phyloP scores from a whole-genome alignment of 2,888 invertebrate species.

The Ephialtes manifestator region DNA sequence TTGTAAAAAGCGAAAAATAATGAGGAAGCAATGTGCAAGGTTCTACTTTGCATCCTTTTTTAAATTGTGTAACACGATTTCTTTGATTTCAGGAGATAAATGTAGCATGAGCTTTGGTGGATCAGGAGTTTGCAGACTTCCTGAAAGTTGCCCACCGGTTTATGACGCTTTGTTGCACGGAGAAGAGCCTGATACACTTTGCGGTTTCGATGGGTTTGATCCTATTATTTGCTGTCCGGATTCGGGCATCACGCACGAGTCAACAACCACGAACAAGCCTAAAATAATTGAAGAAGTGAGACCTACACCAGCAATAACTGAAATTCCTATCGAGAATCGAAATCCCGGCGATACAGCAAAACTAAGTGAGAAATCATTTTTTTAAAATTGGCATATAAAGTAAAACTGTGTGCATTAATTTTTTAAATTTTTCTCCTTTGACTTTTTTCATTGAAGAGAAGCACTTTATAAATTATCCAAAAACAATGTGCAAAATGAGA shows the following conservation, averaged over 20 bases:
- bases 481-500: too few relatives aligned
- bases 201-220: slow-evolving; percentile 72
- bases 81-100: slow-evolving; percentile 69
- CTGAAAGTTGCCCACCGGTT: slow-evolving; percentile 74
- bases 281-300: background rate
- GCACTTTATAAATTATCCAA: too few relatives aligned
- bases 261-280: background rate
- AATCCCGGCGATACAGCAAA: slow-evolving; percentile 66
- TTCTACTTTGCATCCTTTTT: too few relatives aligned
- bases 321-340: background rate
- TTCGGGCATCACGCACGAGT: background rate
- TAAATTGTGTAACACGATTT: background rate
- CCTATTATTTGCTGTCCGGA: slow-evolving; percentile 81
- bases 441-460: background rate
- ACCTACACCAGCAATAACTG: background rate
- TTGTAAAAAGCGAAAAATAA: too few relatives aligned
- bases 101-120: slow-evolving; percentile 64
- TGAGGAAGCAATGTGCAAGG: too few relatives aligned
- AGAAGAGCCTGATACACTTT: slow-evolving; percentile 69
- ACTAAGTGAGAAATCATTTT: slow-evolving; percentile 71
- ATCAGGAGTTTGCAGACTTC: slow-evolving; percentile 73
- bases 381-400: background rate
- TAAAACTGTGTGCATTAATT: background rate
- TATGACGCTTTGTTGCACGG: slow-evolving; percentile 76
- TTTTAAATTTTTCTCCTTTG: background rate